Evolutionary conservation across 2,113 vertebrate species (phyloP), one percentile per base, ranked within the genome.

Genomic region (Aviceda subcristata): DNA sequence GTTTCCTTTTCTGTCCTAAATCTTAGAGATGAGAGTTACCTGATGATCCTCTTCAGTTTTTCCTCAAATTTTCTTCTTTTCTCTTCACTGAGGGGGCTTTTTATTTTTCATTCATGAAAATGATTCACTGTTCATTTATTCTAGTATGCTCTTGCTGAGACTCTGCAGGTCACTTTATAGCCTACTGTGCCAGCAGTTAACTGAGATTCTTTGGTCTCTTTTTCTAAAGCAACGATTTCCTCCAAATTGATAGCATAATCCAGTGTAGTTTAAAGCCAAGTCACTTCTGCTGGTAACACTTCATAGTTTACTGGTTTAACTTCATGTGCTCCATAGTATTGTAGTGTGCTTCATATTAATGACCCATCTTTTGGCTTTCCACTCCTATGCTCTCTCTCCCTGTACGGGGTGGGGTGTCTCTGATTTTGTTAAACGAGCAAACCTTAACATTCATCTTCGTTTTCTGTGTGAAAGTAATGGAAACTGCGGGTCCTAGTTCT

Each of bases 31-130:
- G 29, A 55, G 38, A 66, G 15, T 36, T 76, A 72, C 60, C 21
- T 46, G 34, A 63, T 39, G 9, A 77, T 26, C 14, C 22, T 67
- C 30, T 84, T 85, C 46, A 88, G 3, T 38, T 96, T 94, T 51
- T 4, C 19, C 17, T 56, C 36, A 62, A 0, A 57, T 92, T 93
- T 94, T 46, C 12, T 76, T 59, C 60, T 85, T 83, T 56, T 46
- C 50, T 80, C 8, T 90, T 95, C n/a, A 62, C 57, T 48, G 48
- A 85, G 29, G 29, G 53, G 9, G 1, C 15, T 87, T 94, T 73
- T 67, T 94, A 57, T 56, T 96, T 97, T 96, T 96, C 56, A 96
- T 96, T 96, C 64, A 62, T 34, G 59, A 87, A 95, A 96, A 93
- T 20, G 15, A 81, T 96, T 97, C 91, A 94, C 22, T 85, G 24